Base-by-base conservation (phyloP, 2,797 vertebrate species). In the Poecilia velifera region DNA sequence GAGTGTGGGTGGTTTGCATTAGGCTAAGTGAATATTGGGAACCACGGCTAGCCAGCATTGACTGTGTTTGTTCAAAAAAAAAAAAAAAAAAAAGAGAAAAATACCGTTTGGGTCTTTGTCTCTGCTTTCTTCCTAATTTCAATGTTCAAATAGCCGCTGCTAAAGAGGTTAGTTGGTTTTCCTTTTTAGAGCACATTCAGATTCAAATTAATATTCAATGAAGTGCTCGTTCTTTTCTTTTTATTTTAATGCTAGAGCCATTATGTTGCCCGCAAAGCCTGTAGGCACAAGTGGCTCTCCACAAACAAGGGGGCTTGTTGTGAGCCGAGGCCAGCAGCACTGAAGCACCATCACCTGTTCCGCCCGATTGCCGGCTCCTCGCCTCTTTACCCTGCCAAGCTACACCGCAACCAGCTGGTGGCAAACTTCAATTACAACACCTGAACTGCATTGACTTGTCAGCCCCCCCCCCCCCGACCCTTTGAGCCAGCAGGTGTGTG, bases 401-500 rank as follows among this genome's bases (percentile, higher is more conserved):
- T 83, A 82, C 87, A 87, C 89, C 83, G 31, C 84, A 84, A 91
- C 89, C 92, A 91, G 92, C 92, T 92, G 93, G 88, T 93, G 85
- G 89, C 88, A 90, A 91, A 93, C 91, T 90, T 92, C 91, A 92
- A 86, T 90, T 94, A 91, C 93, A 92, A 88, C 91, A 94, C 93
- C 93, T 92, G 91, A 91, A 88, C 87, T 79, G 74, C 89, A 90
- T 92, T 90, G 90, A 87, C 88, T 91, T 83, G 25, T 88, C 87
- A 82, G 89, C 73, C 70, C 73, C 70, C 31, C 73, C 70, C 73
- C 70, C 31, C 31, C 28, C 55, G 8, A 85, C 85, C 84, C 88
- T 72, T 76, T 74, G 78, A 82, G 86, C 82, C 87, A 85, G 84
- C 88, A 89, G 88, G 91, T 91, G 90, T 76, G 16, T 0, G 49